Conservation (phyloP, 2,888 invertebrate genomes). For the Nemapogon koenigi region DNA sequence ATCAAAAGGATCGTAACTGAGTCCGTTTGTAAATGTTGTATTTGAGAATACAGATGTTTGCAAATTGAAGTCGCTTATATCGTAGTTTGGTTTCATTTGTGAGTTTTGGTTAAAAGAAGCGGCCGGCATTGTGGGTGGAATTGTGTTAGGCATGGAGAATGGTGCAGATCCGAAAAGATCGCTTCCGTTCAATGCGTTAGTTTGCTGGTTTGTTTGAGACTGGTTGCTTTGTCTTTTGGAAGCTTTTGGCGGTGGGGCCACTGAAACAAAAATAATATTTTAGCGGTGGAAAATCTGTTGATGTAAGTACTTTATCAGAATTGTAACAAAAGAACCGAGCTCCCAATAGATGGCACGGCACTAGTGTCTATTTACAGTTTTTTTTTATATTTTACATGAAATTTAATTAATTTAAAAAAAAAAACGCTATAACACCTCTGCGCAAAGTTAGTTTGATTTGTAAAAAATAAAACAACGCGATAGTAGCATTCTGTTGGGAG, state of each 20-base stretch:
- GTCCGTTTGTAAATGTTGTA: slow-evolving; percentile 45
- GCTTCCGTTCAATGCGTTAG: slow-evolving; percentile 55
- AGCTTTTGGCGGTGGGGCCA: slow-evolving; percentile 89
- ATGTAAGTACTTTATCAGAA: not conserved
- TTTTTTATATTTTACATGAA: too few species aligned
- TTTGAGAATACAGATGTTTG: slow-evolving; percentile 49
- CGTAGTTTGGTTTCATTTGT: slow-evolving; percentile 45
- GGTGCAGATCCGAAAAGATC: slow-evolving; percentile 85
- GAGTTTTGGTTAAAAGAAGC: slow-evolving; percentile 23
- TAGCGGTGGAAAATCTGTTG: not conserved
- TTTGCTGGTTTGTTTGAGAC: slow-evolving; percentile 26
- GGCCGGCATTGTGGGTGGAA: slow-evolving; percentile 22
- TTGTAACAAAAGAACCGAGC: too few species aligned
- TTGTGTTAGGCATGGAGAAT: slow-evolving; percentile 54
- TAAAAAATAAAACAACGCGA: too few species aligned
- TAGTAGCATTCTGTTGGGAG: too few species aligned
- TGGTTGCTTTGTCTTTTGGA: slow-evolving; percentile 56
- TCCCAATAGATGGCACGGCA: too few species aligned
- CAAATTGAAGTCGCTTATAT: slow-evolving; percentile 50
- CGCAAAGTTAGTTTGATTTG: too few species aligned
- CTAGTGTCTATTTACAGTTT: too few species aligned
- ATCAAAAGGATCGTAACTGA: slow-evolving; percentile 80
- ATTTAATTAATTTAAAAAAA: too few species aligned
- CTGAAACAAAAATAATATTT: slow-evolving; percentile 43
- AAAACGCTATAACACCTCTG: too few species aligned